Percentiles rank a stretch among this genome's conserved stretches.
Evolutionary conservation across 2,888 invertebrate species (phyloP).

Genomic region (Tiliacea aurago): DNA sequence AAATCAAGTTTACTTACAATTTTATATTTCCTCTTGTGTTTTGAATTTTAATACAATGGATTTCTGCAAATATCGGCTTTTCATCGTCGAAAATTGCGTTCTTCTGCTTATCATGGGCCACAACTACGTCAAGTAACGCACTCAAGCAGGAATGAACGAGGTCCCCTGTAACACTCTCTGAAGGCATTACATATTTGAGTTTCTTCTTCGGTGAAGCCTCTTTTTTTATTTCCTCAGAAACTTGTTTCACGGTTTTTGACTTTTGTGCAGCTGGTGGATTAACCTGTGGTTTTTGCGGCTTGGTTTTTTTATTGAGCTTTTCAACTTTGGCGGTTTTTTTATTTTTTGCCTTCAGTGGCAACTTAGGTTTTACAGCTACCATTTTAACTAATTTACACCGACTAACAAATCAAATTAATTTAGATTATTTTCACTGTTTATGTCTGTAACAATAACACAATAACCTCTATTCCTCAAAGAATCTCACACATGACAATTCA

Average conservation of each 20-base stretch:
- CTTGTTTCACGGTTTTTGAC: slow-evolving; percentile 42
- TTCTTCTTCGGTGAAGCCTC: slow-evolving; percentile 66
- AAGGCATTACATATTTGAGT: slow-evolving; percentile 79
- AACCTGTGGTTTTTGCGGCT: slow-evolving; percentile 26
- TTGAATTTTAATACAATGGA: slow-evolving; percentile 92
- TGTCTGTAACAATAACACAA: slow-evolving; percentile 24
- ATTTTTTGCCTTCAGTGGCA: slow-evolving; percentile 34
- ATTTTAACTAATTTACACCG: slow-evolving; percentile 34
- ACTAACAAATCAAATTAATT: neutral
- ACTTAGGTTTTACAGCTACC: slow-evolving; percentile 58
- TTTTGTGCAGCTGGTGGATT: slow-evolving; percentile 20
- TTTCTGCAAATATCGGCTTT: slow-evolving; percentile 90
- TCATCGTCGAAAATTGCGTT: slow-evolving; percentile 90
- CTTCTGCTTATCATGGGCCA: slow-evolving; percentile 76
- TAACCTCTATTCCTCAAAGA: neutral
- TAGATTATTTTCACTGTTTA: slow-evolving; percentile 1
- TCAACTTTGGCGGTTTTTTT: slow-evolving; percentile 47
- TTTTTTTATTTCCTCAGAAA: slow-evolving; percentile 19
- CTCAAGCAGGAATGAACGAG: slow-evolving; percentile 76
- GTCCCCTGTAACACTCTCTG: slow-evolving; percentile 77
- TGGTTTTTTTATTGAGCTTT: slow-evolving; percentile 49
- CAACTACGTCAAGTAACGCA: slow-evolving; percentile 79
- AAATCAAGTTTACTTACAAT: slow-evolving; percentile 88
- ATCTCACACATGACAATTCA: slow-evolving; percentile 35
- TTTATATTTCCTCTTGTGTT: slow-evolving; percentile 91